Percentiles rank a stretch among this genome's conserved stretches.
Evolutionary conservation across 2,888 invertebrate genomes (phyloP).

Genomic region (Drosophila differens): DNA sequence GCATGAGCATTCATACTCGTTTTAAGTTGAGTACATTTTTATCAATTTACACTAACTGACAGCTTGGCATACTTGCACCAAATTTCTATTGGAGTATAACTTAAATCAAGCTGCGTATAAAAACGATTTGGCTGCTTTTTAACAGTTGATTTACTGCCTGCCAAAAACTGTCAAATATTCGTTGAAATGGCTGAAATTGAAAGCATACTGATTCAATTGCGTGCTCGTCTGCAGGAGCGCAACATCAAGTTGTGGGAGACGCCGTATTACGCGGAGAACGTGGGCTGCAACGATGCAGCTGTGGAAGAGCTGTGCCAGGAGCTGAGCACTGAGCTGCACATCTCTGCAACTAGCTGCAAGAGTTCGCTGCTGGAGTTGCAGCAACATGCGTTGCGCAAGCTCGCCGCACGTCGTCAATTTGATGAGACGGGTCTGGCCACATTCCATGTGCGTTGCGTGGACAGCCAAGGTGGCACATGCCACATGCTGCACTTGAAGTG

Average conservation of each 20-base stretch:
- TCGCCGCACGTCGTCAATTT: conserved; percentile 89
- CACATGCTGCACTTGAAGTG: conserved; percentile 87
- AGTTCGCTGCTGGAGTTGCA: conserved; percentile 55
- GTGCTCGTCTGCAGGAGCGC: conserved; percentile 89
- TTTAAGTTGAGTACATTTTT: too few species aligned
- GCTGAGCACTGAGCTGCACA: conserved; percentile 86
- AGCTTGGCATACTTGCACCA: neutral
- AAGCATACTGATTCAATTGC: conserved; percentile 88
- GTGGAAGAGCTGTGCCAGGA: conserved; percentile 86
- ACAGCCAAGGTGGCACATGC: conserved; percentile 85
- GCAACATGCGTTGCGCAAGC: conserved; percentile 88
- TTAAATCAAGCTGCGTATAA: neutral
- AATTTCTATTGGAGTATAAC: neutral
- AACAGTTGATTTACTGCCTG: neutral
- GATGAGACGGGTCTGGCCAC: conserved; percentile 90
- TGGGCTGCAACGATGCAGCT: conserved; percentile 85
- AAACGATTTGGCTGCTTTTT: neutral
- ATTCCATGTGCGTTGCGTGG: conserved; percentile 89
- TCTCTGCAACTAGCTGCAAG: conserved; percentile 70
- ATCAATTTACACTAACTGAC: neutral
- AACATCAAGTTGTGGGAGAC: conserved; percentile 91
- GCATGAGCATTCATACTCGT: too few species aligned
- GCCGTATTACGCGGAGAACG: conserved; percentile 88
- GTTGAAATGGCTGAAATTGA: conserved; percentile 85
- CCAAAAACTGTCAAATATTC: neutral